Conservation (phyloP, 2,888 invertebrate genomes). For the Ophioninae sp. region DNA sequence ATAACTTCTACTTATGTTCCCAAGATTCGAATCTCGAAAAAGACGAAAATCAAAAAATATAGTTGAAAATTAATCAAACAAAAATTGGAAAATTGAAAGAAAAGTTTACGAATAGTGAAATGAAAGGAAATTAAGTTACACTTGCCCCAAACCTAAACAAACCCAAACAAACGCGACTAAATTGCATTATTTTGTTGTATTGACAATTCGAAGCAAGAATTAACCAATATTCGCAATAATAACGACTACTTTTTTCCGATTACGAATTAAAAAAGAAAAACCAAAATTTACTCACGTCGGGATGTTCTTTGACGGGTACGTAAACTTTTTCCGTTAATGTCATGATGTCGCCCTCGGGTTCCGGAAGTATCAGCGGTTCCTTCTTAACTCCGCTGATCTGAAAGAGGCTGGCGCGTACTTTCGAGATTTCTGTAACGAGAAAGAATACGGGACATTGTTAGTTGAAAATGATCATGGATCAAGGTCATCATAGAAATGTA, state of each 20-base stretch:
- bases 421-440: slow-evolving; percentile 93
- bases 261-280: not conserved
- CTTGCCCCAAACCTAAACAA: too few relatives aligned
- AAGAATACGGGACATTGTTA: slow-evolving; percentile 29
- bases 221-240: not conserved
- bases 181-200: too few relatives aligned
- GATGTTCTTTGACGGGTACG: slow-evolving; percentile 99
- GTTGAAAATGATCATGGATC: not conserved
- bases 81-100: too few relatives aligned
- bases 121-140: too few relatives aligned
- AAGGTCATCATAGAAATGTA: not conserved
- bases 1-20: too few relatives aligned
- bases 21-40: too few relatives aligned
- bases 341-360: slow-evolving; percentile 94
- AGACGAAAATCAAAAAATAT: too few relatives aligned
- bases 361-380: slow-evolving; percentile 95
- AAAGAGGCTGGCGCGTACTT: slow-evolving; percentile 98
- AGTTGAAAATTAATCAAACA: too few relatives aligned
- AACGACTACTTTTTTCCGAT: not conserved
- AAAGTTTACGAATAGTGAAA: too few relatives aligned
- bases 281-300: slow-evolving; percentile 92
- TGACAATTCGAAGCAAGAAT: too few relatives aligned
- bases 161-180: too few relatives aligned
- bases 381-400: slow-evolving; percentile 99
- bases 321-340: slow-evolving; percentile 99